Evolutionary conservation across 2,797 vertebrate species (phyloP).

Genomic region (Lophius americanus): DNA sequence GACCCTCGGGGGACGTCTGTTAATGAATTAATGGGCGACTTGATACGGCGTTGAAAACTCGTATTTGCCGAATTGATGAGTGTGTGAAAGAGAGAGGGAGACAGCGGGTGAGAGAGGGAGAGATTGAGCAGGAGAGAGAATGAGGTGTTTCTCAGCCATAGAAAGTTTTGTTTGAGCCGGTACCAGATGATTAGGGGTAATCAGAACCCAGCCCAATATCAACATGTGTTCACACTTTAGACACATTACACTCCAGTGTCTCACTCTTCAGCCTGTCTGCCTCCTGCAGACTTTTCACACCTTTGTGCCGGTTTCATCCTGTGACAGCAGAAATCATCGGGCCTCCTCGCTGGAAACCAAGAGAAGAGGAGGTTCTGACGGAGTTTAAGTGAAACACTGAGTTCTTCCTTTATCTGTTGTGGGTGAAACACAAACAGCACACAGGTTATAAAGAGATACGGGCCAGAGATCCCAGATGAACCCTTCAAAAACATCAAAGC

Average conservation of each 20-base stretch:
- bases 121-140: slow-evolving; percentile 1
- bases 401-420: too few relatives aligned
- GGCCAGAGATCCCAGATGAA: too few relatives aligned
- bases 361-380: slow-evolving; percentile 10
- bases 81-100: slow-evolving; percentile 8
- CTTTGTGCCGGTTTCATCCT: neutral
- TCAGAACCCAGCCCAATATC: slow-evolving; percentile 65
- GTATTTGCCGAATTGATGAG: slow-evolving; percentile 54
- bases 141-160: slow-evolving; percentile 52
- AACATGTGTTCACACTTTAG: slow-evolving; percentile 57
- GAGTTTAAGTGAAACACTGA: too few relatives aligned
- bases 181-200: slow-evolving; percentile 64
- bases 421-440: too few relatives aligned
- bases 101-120: neutral
- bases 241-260: slow-evolving; percentile 28
- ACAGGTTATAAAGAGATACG: too few relatives aligned
- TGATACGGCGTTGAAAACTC: slow-evolving; percentile 65
- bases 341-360: slow-evolving; percentile 8
- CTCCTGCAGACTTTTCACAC: slow-evolving; percentile 6
- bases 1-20: slow-evolving; percentile 57
- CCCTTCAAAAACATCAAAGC: neutral
- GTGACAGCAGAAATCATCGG: slow-evolving; percentile 11
- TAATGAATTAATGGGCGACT: slow-evolving; percentile 75
- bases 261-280: slow-evolving; percentile 41
- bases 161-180: slow-evolving; percentile 52